phyloP scores from a whole-genome alignment of 2,797 vertebrate species.

The Ctenopoma multispine region DNA sequence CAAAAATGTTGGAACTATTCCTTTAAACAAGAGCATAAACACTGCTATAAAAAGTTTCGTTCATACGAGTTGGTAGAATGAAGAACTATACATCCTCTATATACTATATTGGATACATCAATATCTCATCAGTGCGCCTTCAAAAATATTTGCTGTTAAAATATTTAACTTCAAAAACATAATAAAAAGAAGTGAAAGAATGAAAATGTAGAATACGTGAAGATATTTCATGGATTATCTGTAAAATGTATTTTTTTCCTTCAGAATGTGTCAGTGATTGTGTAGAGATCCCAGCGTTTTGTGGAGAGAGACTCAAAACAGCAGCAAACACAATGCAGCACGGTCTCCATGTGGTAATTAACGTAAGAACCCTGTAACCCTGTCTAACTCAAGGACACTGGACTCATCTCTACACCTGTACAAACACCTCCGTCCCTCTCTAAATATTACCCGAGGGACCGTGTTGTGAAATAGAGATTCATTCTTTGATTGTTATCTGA shows the following conservation, averaged over 20 bases:
- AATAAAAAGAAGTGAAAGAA: too few species aligned
- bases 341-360: conserved; percentile 66
- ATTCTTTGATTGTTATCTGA: conserved; percentile 63
- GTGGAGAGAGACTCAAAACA: conserved; percentile 57
- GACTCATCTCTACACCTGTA: conserved; percentile 41
- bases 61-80: too few species aligned
- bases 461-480: conserved; percentile 53
- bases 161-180: too few species aligned
- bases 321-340: too few species aligned
- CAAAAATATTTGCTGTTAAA: too few species aligned
- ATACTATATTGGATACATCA: too few species aligned
- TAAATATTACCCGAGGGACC: conserved; percentile 42
- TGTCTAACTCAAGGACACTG: conserved; percentile 69
- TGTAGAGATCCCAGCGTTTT: conserved; percentile 50
- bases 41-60: too few species aligned
- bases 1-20: too few species aligned
- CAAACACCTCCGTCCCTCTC: conserved; percentile 32
- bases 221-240: not conserved
- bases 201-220: not conserved
- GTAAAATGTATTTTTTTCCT: conserved; percentile 41
- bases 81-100: too few species aligned
- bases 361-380: conserved; percentile 57
- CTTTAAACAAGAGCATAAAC: too few species aligned
- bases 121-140: too few species aligned
- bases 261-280: conserved; percentile 31